Base-by-base conservation (phyloP, 2,113 vertebrate genomes). In the Corvus cornix region DNA sequence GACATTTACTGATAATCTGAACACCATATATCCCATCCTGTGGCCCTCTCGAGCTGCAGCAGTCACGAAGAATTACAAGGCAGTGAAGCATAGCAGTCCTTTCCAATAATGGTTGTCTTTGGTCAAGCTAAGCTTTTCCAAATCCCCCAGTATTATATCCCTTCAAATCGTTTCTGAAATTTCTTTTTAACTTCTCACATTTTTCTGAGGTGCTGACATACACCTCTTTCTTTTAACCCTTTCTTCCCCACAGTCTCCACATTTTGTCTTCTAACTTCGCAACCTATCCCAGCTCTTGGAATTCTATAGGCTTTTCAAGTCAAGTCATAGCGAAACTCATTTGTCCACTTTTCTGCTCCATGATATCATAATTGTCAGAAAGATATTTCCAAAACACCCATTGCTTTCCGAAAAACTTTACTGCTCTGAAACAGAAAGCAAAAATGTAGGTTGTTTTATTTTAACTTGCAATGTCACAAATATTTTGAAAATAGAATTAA, bases 1-100 rank as follows among this genome's bases (percentile, higher is more conserved):
- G 55, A 91, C 17, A 73, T 76, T 90, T 94, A 60, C 73, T 90
- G 91, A 83, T 83, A 79, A 95, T 85, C 84, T 93, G 69, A 95
- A 44, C 35, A 59, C 31, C 85, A 20, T 20, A 35, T 31, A 48
- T 15, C 37, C 51, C 63, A 78, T 75, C 59, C 73, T 0, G 0
- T 64, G n/a, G 55, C 62, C 70, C 84, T 64, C 21, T 94, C 76
- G 62, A 72, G 7, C 64, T 64, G 13, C 6, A 79, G 84, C 53
- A 95, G 39, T 69, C 72, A 77, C 49, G 48, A 35, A 63, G 59
- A 91, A 92, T 78, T 83, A 80, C 41, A 64, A 80, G 68, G n/a
- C 49, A 84, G 52, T 51, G 84, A 91, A 94, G 76, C 84, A 74
- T 13, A 75, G 33, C 41, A n/a, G 30, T 72, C 16, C 14, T 76